Percentiles rank a stretch among this genome's conserved stretches.
phyloP scores from a whole-genome alignment of 2,113 vertebrate genomes.

The Emydura subglobosa region DNA sequence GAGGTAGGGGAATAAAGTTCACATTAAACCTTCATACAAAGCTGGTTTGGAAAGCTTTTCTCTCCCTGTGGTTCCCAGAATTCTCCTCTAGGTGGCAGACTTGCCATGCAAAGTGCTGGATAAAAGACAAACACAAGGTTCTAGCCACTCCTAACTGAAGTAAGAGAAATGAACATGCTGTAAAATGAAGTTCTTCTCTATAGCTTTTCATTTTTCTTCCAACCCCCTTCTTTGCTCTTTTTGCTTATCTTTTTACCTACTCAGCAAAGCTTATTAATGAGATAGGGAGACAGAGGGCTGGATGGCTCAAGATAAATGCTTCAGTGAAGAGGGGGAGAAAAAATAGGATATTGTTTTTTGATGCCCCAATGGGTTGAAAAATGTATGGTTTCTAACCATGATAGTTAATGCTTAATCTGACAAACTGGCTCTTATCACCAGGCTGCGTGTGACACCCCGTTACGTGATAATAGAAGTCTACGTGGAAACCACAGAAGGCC shows the following conservation, averaged over 20 bases:
- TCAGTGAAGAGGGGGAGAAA: neutral
- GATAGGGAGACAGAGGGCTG: slow-evolving; percentile 5
- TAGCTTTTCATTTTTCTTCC: neutral
- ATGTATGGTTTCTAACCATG: slow-evolving; percentile 44
- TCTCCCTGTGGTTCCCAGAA: slow-evolving; percentile 4
- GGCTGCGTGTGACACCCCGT: slow-evolving; percentile 53
- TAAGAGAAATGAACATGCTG: slow-evolving; percentile 2
- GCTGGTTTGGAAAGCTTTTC: neutral
- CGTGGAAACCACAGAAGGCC: slow-evolving; percentile 51
- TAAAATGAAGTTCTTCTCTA: neutral
- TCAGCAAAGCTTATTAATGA: slow-evolving; percentile 62
- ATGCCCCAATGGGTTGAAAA: slow-evolving; percentile 57
- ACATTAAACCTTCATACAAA: neutral
- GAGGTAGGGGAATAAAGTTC: neutral
- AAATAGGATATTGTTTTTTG: slow-evolving; percentile 44
- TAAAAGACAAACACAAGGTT: slow-evolving; percentile 36
- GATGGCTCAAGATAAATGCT: neutral
- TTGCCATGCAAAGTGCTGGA: slow-evolving; percentile 48
- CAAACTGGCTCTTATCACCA: slow-evolving; percentile 60
- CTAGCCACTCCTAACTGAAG: slow-evolving; percentile 21
- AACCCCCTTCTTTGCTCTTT: neutral
- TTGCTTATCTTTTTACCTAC: slow-evolving; percentile 26
- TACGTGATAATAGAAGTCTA: slow-evolving; percentile 67
- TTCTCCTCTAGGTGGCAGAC: slow-evolving; percentile 70
- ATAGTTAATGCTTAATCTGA: slow-evolving; percentile 69